Base-by-base conservation (phyloP, 2,797 vertebrate species). In the Lepidocolaptes lacrymiger region DNA sequence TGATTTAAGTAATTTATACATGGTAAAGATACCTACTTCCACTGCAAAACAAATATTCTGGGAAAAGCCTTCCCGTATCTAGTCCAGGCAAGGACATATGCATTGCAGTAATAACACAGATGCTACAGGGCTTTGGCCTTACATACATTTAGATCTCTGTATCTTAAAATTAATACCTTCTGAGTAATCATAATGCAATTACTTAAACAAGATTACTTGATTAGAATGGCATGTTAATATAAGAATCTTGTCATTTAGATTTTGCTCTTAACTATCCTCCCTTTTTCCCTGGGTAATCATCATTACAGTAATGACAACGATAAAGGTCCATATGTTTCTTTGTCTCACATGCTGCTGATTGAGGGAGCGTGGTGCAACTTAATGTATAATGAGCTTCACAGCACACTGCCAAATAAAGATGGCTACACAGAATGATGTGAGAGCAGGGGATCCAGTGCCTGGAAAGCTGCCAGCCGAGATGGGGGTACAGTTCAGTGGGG, bases 251-350 rank as follows among this genome's bases (percentile, higher is more conserved):
- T 72, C 5, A 3, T 94, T 92, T 82, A 71, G 77, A 76, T 76
- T 95, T 93, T 81, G 37, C 80, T 90, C 73, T 92, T 86, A 91
- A 93, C 76, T 73, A 20, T 67, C 63, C 91, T 82, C 49, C 44
- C 34, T 61, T 94, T 96, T 92, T 88, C 56, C 66, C 82, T 64
- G 74, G 82, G 41, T 93, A 92, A 96, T 93, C 92, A 91, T 76
- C 94, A 93, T 93, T 89, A 73, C 73, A 88, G 55, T 66, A 89
- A 93, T 73, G 87, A 79, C 79, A 88, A 72, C 3, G 24, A 90
- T 84, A 91, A 91, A 84, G 76, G 51, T 62, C 87, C 92, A 88
- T 78, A 84, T 84, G 95, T 78, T 94, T 88, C 95, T 96, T 93
- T 92, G 82, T 94, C 85, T 94, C 71, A 32, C 26, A 5, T 0